phyloP scores from a whole-genome alignment of 2,888 invertebrate species.

The Protonemura montana region DNA sequence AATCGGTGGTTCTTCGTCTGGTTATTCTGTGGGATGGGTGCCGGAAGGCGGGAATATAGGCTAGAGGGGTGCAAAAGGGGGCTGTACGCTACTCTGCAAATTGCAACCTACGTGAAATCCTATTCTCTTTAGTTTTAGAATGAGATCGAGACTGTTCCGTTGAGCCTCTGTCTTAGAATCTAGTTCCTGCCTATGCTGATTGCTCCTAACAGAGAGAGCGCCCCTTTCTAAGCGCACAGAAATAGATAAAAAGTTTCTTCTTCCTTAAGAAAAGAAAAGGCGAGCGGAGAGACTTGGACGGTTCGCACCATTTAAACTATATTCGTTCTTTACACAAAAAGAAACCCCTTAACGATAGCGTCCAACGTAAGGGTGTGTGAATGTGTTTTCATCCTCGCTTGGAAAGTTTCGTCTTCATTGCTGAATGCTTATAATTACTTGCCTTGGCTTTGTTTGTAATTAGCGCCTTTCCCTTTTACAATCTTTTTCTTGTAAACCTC shows the following conservation, averaged over 20 bases:
- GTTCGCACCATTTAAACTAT: background rate
- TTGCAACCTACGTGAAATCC: slow-evolving; percentile 40
- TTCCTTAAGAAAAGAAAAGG: background rate
- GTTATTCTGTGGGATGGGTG: slow-evolving; percentile 18
- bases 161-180: background rate
- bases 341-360: background rate
- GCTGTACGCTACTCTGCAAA: slow-evolving; percentile 19
- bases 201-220: background rate
- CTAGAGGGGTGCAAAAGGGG: slow-evolving; percentile 16
- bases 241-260: slow-evolving; percentile 9
- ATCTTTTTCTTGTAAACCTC: background rate
- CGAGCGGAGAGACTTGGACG: background rate
- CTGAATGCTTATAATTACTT: background rate
- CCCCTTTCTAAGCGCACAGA: background rate
- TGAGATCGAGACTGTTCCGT: slow-evolving; percentile 13
- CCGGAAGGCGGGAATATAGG: slow-evolving; percentile 13
- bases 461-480: background rate
- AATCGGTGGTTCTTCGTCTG: slow-evolving; percentile 19
- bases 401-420: background rate
- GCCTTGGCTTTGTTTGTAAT: background rate
- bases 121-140: slow-evolving; percentile 32
- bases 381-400: background rate
- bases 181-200: slow-evolving; percentile 1
- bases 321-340: background rate
- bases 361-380: background rate